Percentiles rank a stretch among this genome's conserved stretches.
These are phyloP conservation scores for Enteromius trimaculatus DNA, from an alignment of 2,797 vertebrate genomes.

Conservation along the genomic window DNA sequence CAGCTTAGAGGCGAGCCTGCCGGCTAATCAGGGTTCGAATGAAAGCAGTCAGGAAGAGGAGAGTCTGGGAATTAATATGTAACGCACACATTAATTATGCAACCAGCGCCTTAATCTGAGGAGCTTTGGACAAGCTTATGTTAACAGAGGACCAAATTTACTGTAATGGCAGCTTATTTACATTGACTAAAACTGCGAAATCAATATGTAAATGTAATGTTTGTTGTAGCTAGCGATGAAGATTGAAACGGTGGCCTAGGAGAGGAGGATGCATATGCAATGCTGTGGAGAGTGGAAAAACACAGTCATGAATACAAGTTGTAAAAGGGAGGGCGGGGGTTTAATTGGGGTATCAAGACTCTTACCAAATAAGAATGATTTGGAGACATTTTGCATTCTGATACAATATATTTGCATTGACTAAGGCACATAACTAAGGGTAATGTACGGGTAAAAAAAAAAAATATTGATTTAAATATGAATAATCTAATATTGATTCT, in stretches of 20 bases:
- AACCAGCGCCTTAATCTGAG: conserved; percentile 93
- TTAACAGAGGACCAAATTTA: conserved; percentile 99
- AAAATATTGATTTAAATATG: background rate
- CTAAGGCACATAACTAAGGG: background rate
- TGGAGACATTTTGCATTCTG: conserved; percentile 16
- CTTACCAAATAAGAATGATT: background rate
- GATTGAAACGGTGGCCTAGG: conserved; percentile 83
- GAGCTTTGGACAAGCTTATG: conserved; percentile 97
- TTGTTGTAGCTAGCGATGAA: conserved; percentile 99
- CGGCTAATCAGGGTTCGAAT: conserved; percentile 80
- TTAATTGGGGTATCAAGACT: conserved; percentile 1
- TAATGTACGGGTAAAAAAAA: background rate
- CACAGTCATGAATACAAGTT: conserved; percentile 55
- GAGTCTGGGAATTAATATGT: conserved; percentile 86
- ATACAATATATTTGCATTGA: conserved; percentile 8
- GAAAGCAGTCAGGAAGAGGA: conserved; percentile 70
- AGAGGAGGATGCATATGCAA: conserved; percentile 85
- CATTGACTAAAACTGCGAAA: conserved; percentile 99
- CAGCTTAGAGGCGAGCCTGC: conserved; percentile 79
- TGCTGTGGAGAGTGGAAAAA: conserved; percentile 72
- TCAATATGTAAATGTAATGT: conserved; percentile 99
- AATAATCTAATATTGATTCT: background rate
- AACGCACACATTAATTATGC: conserved; percentile 93
- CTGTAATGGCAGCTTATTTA: conserved; percentile 99
- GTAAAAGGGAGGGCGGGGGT: background rate